phyloP scores from a whole-genome alignment of 2,888 invertebrate species.

The Doris montereyensis region DNA sequence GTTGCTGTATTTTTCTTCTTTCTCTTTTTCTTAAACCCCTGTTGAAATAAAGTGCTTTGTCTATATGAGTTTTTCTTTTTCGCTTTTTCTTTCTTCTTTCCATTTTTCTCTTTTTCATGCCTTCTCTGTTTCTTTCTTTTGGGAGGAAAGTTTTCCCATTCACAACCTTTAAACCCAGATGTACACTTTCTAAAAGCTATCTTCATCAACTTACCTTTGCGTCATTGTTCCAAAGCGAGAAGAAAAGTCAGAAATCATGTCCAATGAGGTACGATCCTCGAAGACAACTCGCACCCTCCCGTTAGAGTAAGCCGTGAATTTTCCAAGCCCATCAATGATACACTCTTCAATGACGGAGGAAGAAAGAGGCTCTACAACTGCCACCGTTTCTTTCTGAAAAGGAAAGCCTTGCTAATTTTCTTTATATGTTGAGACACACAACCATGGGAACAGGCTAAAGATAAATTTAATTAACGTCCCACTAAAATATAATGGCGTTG shows the following conservation, averaged over 20 bases:
- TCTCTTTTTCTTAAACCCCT: too few relatives aligned
- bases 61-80: not conserved
- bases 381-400: slow-evolving; percentile 47
- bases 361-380: slow-evolving; percentile 52
- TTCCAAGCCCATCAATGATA: slow-evolving; percentile 60
- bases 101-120: too few relatives aligned
- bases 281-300: slow-evolving; percentile 66
- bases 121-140: too few relatives aligned
- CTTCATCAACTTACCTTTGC: not conserved
- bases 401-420: too few relatives aligned
- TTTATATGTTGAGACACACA: too few relatives aligned
- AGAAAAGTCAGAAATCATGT: slow-evolving; percentile 63
- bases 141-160: slow-evolving; percentile 6
- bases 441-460: too few relatives aligned
- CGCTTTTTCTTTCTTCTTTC: too few relatives aligned
- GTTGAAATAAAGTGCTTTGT: not conserved
- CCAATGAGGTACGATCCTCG: slow-evolving; percentile 64
- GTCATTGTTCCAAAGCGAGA: not conserved
- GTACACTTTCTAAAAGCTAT: not conserved
- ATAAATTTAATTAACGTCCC: too few relatives aligned
- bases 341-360: slow-evolving; percentile 62
- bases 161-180: not conserved
- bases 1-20: too few relatives aligned
- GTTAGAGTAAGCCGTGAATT: slow-evolving; percentile 65
- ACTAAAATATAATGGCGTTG: too few relatives aligned